Conservation (phyloP, 2,888 invertebrate species). For the Phytoseiulus persimilis region DNA sequence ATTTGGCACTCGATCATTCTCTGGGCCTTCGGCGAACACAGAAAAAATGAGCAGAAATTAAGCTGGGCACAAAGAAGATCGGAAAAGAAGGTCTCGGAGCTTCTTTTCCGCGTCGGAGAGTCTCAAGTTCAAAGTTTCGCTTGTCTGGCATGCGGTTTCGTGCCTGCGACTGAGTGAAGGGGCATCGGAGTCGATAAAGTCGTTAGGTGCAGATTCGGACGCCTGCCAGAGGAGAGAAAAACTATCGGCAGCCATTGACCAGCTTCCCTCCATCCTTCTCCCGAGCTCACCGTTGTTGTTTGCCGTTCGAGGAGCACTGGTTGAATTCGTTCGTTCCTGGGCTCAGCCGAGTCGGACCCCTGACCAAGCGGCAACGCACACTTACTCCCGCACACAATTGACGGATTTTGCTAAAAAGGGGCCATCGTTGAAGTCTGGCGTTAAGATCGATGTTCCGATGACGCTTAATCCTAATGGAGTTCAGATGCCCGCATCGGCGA, state of each 20-base stretch:
- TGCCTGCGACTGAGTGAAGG: background rate
- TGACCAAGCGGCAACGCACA: background rate
- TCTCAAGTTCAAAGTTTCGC: background rate
- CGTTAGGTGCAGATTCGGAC: background rate
- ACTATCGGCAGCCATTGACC: background rate
- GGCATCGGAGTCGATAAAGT: background rate
- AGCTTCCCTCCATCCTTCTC: background rate
- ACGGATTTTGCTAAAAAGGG: background rate
- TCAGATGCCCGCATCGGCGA: constrained; percentile 5
- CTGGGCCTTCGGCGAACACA: background rate
- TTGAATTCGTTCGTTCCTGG: background rate
- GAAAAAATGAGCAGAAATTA: background rate
- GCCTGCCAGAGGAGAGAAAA: background rate
- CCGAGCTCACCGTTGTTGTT: background rate
- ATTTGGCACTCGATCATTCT: background rate
- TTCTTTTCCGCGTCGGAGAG: background rate
- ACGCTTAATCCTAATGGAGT: constrained; percentile 5
- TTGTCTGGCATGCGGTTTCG: background rate
- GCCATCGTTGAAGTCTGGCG: background rate
- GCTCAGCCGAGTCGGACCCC: background rate
- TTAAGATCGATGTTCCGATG: background rate
- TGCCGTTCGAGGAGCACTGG: background rate
- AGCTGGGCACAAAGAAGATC: background rate
- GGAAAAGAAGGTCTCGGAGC: background rate
- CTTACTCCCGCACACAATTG: background rate